A percentile compares a stretch with the other conserved stretches of the same genome.
Conservation (phyloP, 2,797 vertebrate species). For the Molossus alvarezi region DNA sequence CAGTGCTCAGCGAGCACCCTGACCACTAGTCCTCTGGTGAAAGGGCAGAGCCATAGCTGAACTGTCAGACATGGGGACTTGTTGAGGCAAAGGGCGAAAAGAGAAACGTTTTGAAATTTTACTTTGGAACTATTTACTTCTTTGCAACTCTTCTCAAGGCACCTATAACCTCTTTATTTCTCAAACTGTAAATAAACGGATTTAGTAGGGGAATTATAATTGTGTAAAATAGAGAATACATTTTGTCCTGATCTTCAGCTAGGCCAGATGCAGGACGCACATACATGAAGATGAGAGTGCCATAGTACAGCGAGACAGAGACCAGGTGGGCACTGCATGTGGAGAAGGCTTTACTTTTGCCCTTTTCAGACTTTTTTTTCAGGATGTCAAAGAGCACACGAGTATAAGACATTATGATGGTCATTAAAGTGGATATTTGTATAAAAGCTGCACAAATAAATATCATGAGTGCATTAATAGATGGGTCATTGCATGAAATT, state of each 20-base stretch:
- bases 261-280: not conserved
- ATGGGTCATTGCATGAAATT: slow-evolving; percentile 55
- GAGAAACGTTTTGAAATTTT: not conserved
- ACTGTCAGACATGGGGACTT: not conserved
- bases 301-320: slow-evolving; percentile 24
- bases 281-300: slow-evolving; percentile 50
- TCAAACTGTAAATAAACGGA: slow-evolving; percentile 42
- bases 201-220: slow-evolving; percentile 46
- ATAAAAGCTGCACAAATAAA: slow-evolving; percentile 33
- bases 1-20: not conserved
- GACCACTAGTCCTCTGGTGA: not conserved
- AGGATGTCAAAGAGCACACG: slow-evolving; percentile 32
- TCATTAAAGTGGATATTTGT: slow-evolving; percentile 39
- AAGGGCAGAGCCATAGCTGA: not conserved
- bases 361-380: not conserved
- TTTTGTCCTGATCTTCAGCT: slow-evolving; percentile 50
- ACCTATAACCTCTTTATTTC: slow-evolving; percentile 38
- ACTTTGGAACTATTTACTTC: not conserved
- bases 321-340: not conserved
- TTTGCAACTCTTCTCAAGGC: not conserved
- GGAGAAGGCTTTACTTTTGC: slow-evolving; percentile 58
- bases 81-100: not conserved
- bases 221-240: not conserved
- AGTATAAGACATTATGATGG: slow-evolving; percentile 26
- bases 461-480: not conserved